These are phyloP conservation scores for Microplitis demolitor DNA, from an alignment of 1,140 invertebrate species.

Conservation along the genomic window DNA sequence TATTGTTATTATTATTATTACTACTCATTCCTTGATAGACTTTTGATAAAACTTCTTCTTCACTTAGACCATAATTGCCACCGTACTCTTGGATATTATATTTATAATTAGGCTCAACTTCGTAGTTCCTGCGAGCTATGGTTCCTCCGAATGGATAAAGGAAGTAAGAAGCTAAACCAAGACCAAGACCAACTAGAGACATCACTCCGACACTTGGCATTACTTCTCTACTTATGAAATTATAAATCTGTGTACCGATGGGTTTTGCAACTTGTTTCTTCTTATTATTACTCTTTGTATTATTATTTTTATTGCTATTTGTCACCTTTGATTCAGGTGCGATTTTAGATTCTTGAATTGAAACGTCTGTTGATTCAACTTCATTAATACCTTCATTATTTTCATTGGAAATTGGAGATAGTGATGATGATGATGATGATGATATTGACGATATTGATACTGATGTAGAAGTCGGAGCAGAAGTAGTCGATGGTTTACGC, in stretches of 20 bases:
- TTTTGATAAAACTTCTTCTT: slow-evolving; percentile 76
- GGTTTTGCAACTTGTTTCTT: slow-evolving; percentile 60
- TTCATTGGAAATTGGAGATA: not conserved
- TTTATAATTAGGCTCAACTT: slow-evolving; percentile 66
- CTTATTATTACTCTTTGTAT: slow-evolving; percentile 49
- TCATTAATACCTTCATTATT: slow-evolving; percentile 17
- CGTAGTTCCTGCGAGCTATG: slow-evolving; percentile 69
- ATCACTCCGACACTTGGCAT: slow-evolving; percentile 80
- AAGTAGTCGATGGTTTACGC: slow-evolving; percentile 56
- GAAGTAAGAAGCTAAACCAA: slow-evolving; percentile 77
- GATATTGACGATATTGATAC: not conserved
- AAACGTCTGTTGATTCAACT: slow-evolving; percentile 41
- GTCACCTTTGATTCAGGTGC: slow-evolving; percentile 59
- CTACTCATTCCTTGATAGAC: slow-evolving; percentile 74
- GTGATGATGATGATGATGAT: not conserved
- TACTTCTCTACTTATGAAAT: slow-evolving; percentile 77
- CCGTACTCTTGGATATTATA: slow-evolving; percentile 71
- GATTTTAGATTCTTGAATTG: slow-evolving; percentile 55
- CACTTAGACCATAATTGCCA: slow-evolving; percentile 68
- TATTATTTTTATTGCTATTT: slow-evolving; percentile 30
- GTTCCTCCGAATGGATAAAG: slow-evolving; percentile 74
- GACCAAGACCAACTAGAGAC: slow-evolving; percentile 70
- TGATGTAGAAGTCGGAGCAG: slow-evolving; percentile 19
- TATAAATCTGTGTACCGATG: slow-evolving; percentile 75
- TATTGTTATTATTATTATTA: slow-evolving; percentile 29